Evolutionary conservation across 92 coral and sea anemone species (phyloP).

Genomic region (Heliopora coerulea): DNA sequence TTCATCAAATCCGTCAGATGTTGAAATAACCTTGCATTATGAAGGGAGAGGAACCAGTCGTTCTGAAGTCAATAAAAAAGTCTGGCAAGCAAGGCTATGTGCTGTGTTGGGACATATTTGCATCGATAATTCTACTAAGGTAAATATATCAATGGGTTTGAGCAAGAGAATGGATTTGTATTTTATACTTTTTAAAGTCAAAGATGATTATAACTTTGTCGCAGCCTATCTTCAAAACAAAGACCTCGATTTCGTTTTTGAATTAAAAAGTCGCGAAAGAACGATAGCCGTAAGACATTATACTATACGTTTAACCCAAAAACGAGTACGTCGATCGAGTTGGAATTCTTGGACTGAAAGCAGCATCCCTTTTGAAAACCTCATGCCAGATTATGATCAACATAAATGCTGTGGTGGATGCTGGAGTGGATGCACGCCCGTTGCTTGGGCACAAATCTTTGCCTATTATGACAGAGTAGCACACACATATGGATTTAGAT

Average conservation of each 20-base stretch:
- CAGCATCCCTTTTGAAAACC: constrained; percentile 57
- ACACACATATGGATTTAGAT: too few relatives aligned
- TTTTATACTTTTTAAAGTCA: constrained; percentile 62
- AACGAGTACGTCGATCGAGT: constrained; percentile 47
- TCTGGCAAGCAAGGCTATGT: constrained; percentile 46
- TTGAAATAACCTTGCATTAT: neutral
- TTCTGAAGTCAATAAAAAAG: neutral
- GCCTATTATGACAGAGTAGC: constrained; percentile 82
- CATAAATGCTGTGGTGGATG: constrained; percentile 70
- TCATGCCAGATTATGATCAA: constrained; percentile 77
- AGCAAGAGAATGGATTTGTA: constrained; percentile 59
- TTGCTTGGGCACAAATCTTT: constrained; percentile 87
- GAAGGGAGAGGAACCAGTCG: neutral
- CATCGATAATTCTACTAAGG: constrained; percentile 49
- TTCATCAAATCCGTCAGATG: neutral
- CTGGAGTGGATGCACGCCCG: constrained; percentile 79
- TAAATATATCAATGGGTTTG: constrained; percentile 50
- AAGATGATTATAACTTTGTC: constrained; percentile 63
- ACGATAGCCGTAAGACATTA: constrained; percentile 68
- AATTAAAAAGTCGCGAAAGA: constrained; percentile 41
- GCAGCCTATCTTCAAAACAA: constrained; percentile 71
- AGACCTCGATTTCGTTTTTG: constrained; percentile 58
- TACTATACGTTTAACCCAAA: constrained; percentile 57
- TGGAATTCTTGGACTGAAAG: constrained; percentile 27
- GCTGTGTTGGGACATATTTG: constrained; percentile 70